These are phyloP conservation scores for Lindbergichthys nudifrons DNA, from an alignment of 2,797 vertebrate species.

Conservation along the genomic window DNA sequence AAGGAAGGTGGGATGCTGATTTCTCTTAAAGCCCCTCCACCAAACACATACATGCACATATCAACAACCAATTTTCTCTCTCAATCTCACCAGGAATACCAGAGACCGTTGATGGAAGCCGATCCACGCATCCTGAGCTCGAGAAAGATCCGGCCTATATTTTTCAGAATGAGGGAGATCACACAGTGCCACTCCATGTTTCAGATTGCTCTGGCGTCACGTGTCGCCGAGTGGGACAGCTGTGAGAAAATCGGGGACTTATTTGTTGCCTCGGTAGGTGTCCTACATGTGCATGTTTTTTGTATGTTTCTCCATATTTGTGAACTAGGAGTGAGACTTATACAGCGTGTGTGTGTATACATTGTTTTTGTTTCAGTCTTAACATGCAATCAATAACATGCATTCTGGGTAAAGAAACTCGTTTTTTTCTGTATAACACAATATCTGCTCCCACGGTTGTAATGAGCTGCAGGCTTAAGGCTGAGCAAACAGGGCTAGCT, in stretches of 20 bases:
- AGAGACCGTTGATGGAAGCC: slow-evolving; percentile 90
- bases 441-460: slow-evolving; percentile 26
- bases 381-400: slow-evolving; percentile 37
- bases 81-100: slow-evolving; percentile 88
- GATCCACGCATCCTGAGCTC: slow-evolving; percentile 91
- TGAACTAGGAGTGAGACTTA: slow-evolving; percentile 19
- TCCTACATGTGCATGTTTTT: slow-evolving; percentile 24
- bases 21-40: slow-evolving; percentile 28
- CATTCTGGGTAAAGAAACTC: slow-evolving; percentile 38
- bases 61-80: slow-evolving; percentile 30
- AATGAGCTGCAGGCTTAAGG: slow-evolving; percentile 58
- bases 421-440: slow-evolving; percentile 23
- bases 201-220: slow-evolving; percentile 93
- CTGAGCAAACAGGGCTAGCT: slow-evolving; percentile 59
- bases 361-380: slow-evolving; percentile 36
- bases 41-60: background rate
- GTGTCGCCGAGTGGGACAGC: slow-evolving; percentile 93
- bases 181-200: slow-evolving; percentile 98
- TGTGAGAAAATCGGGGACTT: slow-evolving; percentile 95
- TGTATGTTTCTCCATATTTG: slow-evolving; percentile 7
- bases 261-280: slow-evolving; percentile 93
- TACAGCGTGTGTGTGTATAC: slow-evolving; percentile 8
- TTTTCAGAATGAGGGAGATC: slow-evolving; percentile 91
- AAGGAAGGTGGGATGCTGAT: slow-evolving; percentile 31
- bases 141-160: slow-evolving; percentile 91